Conservation (phyloP, 2,797 vertebrate species). For the Sandelia bainsii region DNA sequence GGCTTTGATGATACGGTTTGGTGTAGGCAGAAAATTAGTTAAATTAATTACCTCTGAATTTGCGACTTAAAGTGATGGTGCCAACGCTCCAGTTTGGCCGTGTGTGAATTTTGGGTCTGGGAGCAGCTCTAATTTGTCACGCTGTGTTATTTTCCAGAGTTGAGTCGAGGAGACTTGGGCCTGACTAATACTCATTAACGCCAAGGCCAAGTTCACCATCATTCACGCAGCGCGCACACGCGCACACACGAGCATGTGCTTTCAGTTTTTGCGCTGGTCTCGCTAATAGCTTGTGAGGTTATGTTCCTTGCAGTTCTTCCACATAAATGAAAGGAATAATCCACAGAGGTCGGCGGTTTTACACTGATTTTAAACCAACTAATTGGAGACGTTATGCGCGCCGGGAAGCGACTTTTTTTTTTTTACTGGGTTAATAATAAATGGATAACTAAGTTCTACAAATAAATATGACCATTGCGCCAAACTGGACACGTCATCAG, state of each 20-base stretch:
- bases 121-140: constrained; percentile 72
- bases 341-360: constrained; percentile 28
- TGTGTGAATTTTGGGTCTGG: constrained; percentile 62
- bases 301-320: constrained; percentile 32
- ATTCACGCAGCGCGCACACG: constrained; percentile 32
- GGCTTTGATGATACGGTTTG: constrained; percentile 27
- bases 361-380: constrained; percentile 34
- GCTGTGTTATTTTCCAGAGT: constrained; percentile 76
- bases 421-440: too few species aligned
- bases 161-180: constrained; percentile 62
- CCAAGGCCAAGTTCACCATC: constrained; percentile 76
- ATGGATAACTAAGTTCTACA: not conserved
- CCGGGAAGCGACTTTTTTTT: not conserved
- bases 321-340: constrained; percentile 47
- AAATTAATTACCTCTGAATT: constrained; percentile 57
- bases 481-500: not conserved
- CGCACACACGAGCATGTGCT: constrained; percentile 39
- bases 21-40: constrained; percentile 44
- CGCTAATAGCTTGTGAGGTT: constrained; percentile 42
- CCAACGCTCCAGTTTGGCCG: constrained; percentile 39
- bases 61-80: constrained; percentile 36
- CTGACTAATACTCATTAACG: constrained; percentile 74
- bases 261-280: constrained; percentile 46
- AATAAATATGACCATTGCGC: constrained; percentile 4
- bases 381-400: constrained; percentile 2